Evolutionary conservation across 1,140 invertebrate species (phyloP), one percentile per base, ranked within the genome.

Genomic region (Drosophila pallidifrons): DNA sequence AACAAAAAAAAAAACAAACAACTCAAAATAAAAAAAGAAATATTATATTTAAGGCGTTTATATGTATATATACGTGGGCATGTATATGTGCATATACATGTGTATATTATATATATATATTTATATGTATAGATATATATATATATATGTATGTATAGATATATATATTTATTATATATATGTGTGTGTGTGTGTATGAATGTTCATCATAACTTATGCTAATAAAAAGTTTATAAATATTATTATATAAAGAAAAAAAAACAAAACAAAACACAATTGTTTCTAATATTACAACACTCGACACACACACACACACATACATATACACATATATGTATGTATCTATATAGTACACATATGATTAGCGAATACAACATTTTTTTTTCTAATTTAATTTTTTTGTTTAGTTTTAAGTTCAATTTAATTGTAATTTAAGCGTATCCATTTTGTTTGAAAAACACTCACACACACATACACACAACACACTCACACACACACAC

Each of bases 361-460:
- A 61, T 66, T 82, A 82, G 32, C 45, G 15, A 54, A 32, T 10
- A 41, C 8, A 59, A 45, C 35, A 58, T 61, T 75, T 81, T 72
- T 79, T 73, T 71, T 79, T 68, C 32, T 72, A 70, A 70, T 59
- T 75, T 41, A 75, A 59, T 66, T 79, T 87, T 25, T 87, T 87
- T 87, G 76, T 87, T 87, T 87, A 82, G 79, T 87, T 87, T 68
- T 87, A 82, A 87, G 81, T 87, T 87, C 82, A 87, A 87, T 82
- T 77, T 66, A 87, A 87, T 87, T 87, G 79, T 83, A 83, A 79
- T 82, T 68, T 82, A 79, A 82, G 75, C 79, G 67, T 79, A 71
- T 75, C 57, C 49, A 77, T 66, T 83, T 77, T 79, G 83, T 87
- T 87, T 87, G 65, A 87, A 87, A 87, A 87, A 87, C 82, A 87